Conservation (phyloP, 1,140 invertebrate genomes). For the Dendrolimus punctatus region DNA sequence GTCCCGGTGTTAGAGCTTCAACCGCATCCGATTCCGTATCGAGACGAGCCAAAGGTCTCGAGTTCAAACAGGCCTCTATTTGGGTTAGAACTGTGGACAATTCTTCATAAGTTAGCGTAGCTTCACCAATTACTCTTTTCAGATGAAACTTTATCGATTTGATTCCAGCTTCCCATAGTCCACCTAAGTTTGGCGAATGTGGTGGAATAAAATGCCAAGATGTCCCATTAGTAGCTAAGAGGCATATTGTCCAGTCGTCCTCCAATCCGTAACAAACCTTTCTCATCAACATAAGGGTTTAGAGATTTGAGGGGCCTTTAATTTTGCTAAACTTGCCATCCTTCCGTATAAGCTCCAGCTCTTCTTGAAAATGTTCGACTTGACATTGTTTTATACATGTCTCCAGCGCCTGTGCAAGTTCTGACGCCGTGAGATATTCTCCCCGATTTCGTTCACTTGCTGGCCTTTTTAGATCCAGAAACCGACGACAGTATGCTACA, state of each 20-base stretch:
- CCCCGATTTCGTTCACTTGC: too few relatives aligned
- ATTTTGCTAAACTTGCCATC: too few relatives aligned
- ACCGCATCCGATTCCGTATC: neutral
- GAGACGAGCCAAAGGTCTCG: neutral
- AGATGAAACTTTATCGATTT: neutral
- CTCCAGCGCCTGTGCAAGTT: too few relatives aligned
- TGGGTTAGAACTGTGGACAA: constrained; percentile 1
- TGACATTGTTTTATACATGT: too few relatives aligned
- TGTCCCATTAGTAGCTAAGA: neutral
- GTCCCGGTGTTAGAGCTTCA: neutral
- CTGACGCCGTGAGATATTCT: too few relatives aligned
- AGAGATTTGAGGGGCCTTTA: neutral
- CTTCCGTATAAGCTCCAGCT: too few relatives aligned
- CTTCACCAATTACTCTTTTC: neutral
- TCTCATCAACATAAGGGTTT: constrained; percentile 2
- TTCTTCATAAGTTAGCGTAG: constrained; percentile 2
- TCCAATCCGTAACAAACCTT: constrained; percentile 3
- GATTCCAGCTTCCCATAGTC: constrained; percentile 2
- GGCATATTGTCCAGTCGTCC: neutral
- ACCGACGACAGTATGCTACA: too few relatives aligned
- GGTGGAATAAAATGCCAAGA: constrained; percentile 3
- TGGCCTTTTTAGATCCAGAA: too few relatives aligned
- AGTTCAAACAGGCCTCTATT: constrained; percentile 1
- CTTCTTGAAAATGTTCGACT: too few relatives aligned
- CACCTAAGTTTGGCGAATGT: constrained; percentile 1